Percentiles rank a stretch among this genome's conserved stretches.
These are phyloP conservation scores for Fratercula arctica DNA, from an alignment of 2,797 vertebrate genomes.

Conservation along the genomic window DNA sequence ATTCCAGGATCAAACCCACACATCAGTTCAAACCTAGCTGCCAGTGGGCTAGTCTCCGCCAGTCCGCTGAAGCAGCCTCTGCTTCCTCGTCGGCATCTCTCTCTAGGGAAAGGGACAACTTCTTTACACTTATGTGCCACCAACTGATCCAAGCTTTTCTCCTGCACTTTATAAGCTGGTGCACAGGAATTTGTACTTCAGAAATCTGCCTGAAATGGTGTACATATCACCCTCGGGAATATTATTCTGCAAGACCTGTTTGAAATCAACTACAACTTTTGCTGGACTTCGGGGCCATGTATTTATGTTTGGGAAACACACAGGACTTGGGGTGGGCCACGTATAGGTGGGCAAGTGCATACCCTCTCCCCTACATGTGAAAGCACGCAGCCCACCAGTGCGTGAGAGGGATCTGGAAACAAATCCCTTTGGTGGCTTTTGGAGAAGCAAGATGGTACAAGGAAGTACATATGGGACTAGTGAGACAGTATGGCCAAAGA, in stretches of 20 bases:
- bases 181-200: not conserved
- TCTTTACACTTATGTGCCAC: not conserved
- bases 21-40: not conserved
- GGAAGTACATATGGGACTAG: not conserved
- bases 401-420: not conserved
- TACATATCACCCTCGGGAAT: not conserved
- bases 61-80: not conserved
- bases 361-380: not conserved
- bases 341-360: not conserved
- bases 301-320: not conserved
- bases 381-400: too few relatives aligned
- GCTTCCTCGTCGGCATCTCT: not conserved
- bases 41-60: not conserved
- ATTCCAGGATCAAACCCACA: not conserved
- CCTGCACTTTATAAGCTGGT: not conserved
- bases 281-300: not conserved
- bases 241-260: not conserved
- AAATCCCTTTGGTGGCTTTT: not conserved
- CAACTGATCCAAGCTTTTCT: not conserved
- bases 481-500: not conserved
- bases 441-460: not conserved
- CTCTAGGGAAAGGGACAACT: not conserved
- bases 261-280: not conserved
- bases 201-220: not conserved
- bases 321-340: not conserved